phyloP scores from a whole-genome alignment of 2,797 vertebrate species.

The Ptychobarbus kaznakovi region DNA sequence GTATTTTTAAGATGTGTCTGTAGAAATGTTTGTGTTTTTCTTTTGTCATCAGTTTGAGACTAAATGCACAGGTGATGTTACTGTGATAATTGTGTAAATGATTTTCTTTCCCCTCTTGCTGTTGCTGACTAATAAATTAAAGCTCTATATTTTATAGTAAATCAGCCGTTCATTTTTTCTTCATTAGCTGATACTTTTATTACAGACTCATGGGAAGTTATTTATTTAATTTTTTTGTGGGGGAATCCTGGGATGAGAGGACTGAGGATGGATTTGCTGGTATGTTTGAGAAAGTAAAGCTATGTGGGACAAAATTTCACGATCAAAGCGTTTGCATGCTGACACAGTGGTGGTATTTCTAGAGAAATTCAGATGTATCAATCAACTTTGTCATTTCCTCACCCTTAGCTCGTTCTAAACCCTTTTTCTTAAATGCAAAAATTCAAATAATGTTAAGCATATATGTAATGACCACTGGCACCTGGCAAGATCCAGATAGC shows the following conservation, averaged over 20 bases:
- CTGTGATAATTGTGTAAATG: constrained; percentile 80
- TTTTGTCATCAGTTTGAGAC: constrained; percentile 66
- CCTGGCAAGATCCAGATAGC: no score
- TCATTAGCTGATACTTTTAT: constrained; percentile 62
- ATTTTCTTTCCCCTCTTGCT: constrained; percentile 75
- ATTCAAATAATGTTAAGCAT: no score
- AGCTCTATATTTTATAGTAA: constrained; percentile 87
- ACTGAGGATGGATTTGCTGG: not conserved
- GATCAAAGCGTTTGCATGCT: not conserved
- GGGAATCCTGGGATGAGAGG: not conserved
- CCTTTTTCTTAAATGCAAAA: no score
- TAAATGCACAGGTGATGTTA: constrained; percentile 78
- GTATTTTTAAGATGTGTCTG: constrained; percentile 71
- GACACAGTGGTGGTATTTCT: not conserved
- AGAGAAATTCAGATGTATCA: not conserved
- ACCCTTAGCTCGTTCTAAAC: not conserved
- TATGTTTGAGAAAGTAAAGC: not conserved
- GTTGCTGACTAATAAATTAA: constrained; percentile 87
- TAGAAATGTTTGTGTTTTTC: constrained; percentile 69
- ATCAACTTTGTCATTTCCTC: not conserved
- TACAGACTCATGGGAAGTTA: no score
- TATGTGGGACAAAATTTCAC: not conserved
- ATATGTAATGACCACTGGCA: no score
- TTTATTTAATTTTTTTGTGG: not conserved
- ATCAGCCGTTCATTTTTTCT: constrained; percentile 67